These are phyloP conservation scores for Lemur catta DNA, from an alignment of 2,797 vertebrate species.

Conservation along the genomic window DNA sequence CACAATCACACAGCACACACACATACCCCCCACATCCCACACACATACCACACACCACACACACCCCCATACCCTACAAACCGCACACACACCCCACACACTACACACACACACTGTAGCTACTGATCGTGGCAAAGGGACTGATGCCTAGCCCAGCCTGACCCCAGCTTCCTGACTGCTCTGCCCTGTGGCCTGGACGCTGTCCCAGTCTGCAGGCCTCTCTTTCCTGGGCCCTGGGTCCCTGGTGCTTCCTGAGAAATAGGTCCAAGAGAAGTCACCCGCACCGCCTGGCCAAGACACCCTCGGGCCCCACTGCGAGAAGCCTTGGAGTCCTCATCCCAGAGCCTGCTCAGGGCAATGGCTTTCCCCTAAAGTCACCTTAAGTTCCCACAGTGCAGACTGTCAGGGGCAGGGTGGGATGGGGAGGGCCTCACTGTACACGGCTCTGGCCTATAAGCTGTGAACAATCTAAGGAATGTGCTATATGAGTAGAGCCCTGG, in stretches of 20 bases:
- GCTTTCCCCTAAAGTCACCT: background rate
- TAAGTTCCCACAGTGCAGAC: background rate
- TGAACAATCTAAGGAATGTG: rapidly evolving
- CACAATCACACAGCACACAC: too few relatives aligned
- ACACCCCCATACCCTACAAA: too few relatives aligned
- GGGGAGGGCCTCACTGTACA: rapidly evolving
- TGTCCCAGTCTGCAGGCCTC: background rate
- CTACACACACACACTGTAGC: background rate
- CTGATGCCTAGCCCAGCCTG: background rate
- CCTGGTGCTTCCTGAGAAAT: background rate
- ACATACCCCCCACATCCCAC: too few relatives aligned
- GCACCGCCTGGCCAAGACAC: background rate
- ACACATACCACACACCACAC: background rate
- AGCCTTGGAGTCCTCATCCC: background rate
- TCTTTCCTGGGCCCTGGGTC: background rate
- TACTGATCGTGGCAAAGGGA: background rate
- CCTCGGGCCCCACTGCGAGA: background rate
- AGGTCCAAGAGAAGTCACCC: background rate
- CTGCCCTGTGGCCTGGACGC: background rate
- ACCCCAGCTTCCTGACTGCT: background rate
- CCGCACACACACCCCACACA: too few relatives aligned
- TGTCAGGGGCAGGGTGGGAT: background rate
- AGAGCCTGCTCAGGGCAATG: background rate
- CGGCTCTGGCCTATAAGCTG: background rate
- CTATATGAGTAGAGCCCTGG: background rate